Evolutionary conservation across 2,888 invertebrate species (phyloP), one percentile per base, ranked within the genome.

Genomic region (Andrena chrysosceles): DNA sequence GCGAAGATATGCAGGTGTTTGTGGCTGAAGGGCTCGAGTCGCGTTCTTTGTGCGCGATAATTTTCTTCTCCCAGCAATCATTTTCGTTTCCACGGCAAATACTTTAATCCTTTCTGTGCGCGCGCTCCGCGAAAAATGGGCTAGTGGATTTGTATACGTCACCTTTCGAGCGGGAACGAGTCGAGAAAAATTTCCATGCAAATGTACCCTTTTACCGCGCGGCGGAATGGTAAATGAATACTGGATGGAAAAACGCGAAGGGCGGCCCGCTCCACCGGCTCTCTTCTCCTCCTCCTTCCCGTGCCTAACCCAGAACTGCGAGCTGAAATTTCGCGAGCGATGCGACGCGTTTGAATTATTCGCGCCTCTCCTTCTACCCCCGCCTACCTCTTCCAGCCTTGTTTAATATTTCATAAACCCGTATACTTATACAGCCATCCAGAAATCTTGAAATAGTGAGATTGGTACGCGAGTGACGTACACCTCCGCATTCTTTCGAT

Each of bases 111-210:
- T 77, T 85, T 75, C 66, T 68, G 54, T 64, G 48, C 72, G 66
- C 71, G 10, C 69, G 69, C 54, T 33, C 68, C 26, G 68, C 54
- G 66, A 81, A 80, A 85, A 87, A 87, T 77, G 68, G 81, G 52
- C 56, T 56, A 67, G 85, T 74, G 87, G 85, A 85, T 86, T 85
- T 85, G 83, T 86, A 75, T 77, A 75, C 78, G 84, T 85, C 85
- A 73, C 81, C 80, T 83, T 83, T 79, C 71, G 77, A 72, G 79
- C 56, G 49, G 81, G 73, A 35, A 59, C 72, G 64, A 79, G 69
- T 64, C 66, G 74, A 78, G 78, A 77, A 80, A 85, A 83, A 88
- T 88, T 87, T 85, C 73, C 83, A 87, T 89, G 85, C 87, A 88
- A 89, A 88, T 88, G 81, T 83, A 85, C 76, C 72, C 85, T 83